Evolutionary conservation across 2,797 vertebrate species (phyloP), one percentile per base, ranked within the genome.

Genomic region (Xyrichtys novacula): DNA sequence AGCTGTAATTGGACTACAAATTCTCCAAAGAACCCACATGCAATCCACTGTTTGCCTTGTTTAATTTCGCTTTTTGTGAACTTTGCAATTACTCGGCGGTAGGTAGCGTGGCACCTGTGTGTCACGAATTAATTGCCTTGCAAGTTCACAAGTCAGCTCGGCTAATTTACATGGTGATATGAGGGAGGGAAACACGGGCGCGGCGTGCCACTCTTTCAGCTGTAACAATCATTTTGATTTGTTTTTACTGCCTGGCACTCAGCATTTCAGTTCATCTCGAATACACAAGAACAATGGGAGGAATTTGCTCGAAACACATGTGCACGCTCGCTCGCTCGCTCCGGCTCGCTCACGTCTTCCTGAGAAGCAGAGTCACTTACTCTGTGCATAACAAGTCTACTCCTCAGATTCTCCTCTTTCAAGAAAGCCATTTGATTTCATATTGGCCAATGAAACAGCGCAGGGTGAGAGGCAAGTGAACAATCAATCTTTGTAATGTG

Each of bases 401-500:
- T 67, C 60, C 60, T 84, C 80, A 69, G 74, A 87, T 85, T 86
- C 64, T 65, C 81, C 76, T 57, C 75, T 88, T 89, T 92, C 88
- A 89, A 88, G 83, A 88, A 80, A 82, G 82, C 85, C 88, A 84
- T 94, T 91, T 92, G 91, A 92, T 94, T 92, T 87, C 71, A 76
- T 80, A 81, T 91, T 84, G 90, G 89, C 92, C 93, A 91, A 90
- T 91, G 91, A 92, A 91, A 93, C 86, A 76, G 84, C 84, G 84
- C 84, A 84, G 88, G 87, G 91, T 91, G 89, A 91, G 89, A 92
- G 85, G 90, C 82, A 88, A 91, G 88, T 80, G 87, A 93, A 92
- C 92, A 93, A 94, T 94, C 92, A 94, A 92, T 93, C 92, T 94
- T 85, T 91, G 92, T 93, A 93, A 93, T 89, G 91, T 87, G 88